phyloP scores from a whole-genome alignment of 2,113 vertebrate species.

The Empidonax alnorum region DNA sequence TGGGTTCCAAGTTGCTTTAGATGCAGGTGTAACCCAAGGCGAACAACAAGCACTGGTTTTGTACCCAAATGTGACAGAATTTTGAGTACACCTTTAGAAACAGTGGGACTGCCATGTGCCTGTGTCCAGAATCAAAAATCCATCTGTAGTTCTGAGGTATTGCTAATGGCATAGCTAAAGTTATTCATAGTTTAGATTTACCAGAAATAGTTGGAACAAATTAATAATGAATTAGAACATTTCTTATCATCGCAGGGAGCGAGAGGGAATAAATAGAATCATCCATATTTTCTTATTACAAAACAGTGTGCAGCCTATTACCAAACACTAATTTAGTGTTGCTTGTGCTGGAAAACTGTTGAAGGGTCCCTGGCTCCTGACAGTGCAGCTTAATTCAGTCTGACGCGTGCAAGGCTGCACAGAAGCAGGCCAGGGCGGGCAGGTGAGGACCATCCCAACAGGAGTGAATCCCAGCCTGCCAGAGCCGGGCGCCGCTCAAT shows the following conservation, averaged over 20 bases:
- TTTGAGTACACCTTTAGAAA: slow-evolving; percentile 10
- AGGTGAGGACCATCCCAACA: slow-evolving; percentile 30
- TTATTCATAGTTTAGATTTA: slow-evolving; percentile 75
- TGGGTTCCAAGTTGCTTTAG: background rate
- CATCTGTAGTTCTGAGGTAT: slow-evolving; percentile 47
- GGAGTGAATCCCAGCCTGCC: background rate
- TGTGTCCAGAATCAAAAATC: slow-evolving; percentile 22
- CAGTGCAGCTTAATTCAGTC: background rate
- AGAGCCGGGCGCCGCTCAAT: background rate
- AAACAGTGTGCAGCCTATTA: slow-evolving; percentile 70
- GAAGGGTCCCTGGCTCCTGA: slow-evolving; percentile 34
- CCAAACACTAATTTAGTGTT: slow-evolving; percentile 39
- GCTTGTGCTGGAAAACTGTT: slow-evolving; percentile 29
- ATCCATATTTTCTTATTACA: slow-evolving; percentile 71
- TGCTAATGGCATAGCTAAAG: slow-evolving; percentile 54
- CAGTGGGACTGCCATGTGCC: background rate
- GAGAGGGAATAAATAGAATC: slow-evolving; percentile 71
- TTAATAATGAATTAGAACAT: slow-evolving; percentile 80
- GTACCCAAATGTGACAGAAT: slow-evolving; percentile 2
- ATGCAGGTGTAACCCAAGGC: background rate
- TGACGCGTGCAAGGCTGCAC: background rate
- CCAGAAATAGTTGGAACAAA: slow-evolving; percentile 75
- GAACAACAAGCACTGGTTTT: background rate
- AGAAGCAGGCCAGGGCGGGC: background rate
- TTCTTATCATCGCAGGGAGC: slow-evolving; percentile 61